Conservation (phyloP, 2,797 vertebrate species). For the Pyrrhura leucotis region DNA sequence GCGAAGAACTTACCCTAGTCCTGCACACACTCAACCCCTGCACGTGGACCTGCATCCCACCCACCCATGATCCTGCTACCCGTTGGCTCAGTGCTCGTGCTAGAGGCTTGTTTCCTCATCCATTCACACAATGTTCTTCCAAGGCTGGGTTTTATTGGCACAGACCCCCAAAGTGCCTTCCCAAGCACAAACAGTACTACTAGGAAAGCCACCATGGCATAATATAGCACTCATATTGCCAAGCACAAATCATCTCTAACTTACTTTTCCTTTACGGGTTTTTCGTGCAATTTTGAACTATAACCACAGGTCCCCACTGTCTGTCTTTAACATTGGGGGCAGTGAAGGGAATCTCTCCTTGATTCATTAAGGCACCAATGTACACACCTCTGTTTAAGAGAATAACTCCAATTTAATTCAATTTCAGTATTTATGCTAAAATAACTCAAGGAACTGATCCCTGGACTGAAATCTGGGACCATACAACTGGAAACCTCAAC, state of each 20-base stretch:
- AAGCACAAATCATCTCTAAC: not conserved
- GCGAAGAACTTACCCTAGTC: not conserved
- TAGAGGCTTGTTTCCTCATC: not conserved
- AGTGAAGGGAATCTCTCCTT: not conserved
- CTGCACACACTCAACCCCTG: not conserved
- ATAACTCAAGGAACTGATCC: not conserved
- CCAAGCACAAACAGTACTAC: not conserved
- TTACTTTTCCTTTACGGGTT: not conserved
- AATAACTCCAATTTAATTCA: not conserved
- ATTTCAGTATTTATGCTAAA: not conserved
- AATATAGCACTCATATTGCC: not conserved
- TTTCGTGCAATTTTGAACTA: not conserved
- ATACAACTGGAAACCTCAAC: not conserved
- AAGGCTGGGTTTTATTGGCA: slow-evolving; percentile 33
- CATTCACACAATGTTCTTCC: not conserved
- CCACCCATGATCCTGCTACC: not conserved
- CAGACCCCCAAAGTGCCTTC: not conserved
- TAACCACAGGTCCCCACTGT: not conserved
- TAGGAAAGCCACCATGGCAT: not conserved
- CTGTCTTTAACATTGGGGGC: not conserved
- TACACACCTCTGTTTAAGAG: not conserved
- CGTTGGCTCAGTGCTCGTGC: accelerated
- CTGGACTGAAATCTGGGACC: not conserved
- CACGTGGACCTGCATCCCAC: not conserved
- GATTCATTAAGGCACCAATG: not conserved